These are phyloP conservation scores for Clusia tigrina DNA, from an alignment of 2,888 invertebrate species.

Conservation along the genomic window DNA sequence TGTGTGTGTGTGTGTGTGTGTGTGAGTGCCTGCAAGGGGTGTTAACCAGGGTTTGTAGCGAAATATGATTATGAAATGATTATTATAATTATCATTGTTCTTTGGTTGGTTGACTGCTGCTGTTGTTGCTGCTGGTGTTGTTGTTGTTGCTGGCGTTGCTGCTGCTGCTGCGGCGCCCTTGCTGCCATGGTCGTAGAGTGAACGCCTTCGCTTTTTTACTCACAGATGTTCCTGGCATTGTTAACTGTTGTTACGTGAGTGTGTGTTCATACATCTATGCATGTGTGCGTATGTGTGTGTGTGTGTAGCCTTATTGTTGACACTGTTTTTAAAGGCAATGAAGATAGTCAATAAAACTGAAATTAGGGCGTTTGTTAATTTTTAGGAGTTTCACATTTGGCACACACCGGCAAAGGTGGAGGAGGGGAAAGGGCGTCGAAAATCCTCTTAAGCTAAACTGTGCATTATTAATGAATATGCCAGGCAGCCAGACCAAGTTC, in stretches of 20 bases:
- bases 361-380: conserved; percentile 51
- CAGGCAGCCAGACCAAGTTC: conserved; percentile 13
- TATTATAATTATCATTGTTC: conserved; percentile 59
- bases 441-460: conserved; percentile 54
- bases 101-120: too few species aligned
- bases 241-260: conserved; percentile 44
- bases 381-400: conserved; percentile 13
- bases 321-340: conserved; percentile 30
- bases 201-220: conserved; percentile 38
- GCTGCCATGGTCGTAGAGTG: conserved; percentile 16
- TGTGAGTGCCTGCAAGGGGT: conserved; percentile 16
- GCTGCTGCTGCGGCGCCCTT: conserved; percentile 27
- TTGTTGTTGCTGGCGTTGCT: conserved; percentile 20
- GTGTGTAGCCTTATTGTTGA: conserved; percentile 4
- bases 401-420: not conserved
- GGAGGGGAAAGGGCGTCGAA: conserved; percentile 50
- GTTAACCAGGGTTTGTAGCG: conserved; percentile 39
- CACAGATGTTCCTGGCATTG: conserved; percentile 59
- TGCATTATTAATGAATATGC: conserved; percentile 52
- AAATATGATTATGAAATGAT: conserved; percentile 62
- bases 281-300: too few species aligned
- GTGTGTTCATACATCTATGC: too few species aligned
- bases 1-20: not conserved
- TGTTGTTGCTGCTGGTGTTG: conserved; percentile 28
- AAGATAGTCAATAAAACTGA: conserved; percentile 56